Evolutionary conservation across 2,888 invertebrate species (phyloP), one percentile per base, ranked within the genome.

Genomic region (Yponomeuta malinellus): DNA sequence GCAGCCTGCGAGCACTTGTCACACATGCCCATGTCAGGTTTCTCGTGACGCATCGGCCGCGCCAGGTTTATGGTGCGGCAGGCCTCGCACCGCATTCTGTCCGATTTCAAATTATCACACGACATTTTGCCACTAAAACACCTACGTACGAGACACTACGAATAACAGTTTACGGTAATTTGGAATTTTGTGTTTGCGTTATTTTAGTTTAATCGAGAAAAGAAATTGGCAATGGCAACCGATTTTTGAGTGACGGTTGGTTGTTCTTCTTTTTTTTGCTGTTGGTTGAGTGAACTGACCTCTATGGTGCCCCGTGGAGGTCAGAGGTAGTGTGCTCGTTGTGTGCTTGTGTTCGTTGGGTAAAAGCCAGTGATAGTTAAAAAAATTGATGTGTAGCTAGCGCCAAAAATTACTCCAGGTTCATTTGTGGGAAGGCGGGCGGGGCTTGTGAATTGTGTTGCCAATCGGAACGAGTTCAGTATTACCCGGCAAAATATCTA

Each of bases 61-160:
- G 91, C 91, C 72, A 92, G 74, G 75, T 92, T 92, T 69, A 92
- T 92, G 10, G 91, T 92, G 4, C 90, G 86, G 72, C 68, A 68
- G n/a, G 10, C 48, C 2, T 48, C 52, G 69, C 64, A 72, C 72
- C 71, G 68, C n/a, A 79, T 74, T 31, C 84, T 82, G 12, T 80
- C 79, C 10, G 78, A 72, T 29, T 80, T 80, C 63, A 83, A 69
- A 72, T 84, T 83, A n/a, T 83, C 85, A 79, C 86, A 84, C 52
- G 52, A 59, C 89, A 88, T 89, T 76, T 75, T 80, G 63, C 70
- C 59, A 43, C 48, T 43, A 43, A 43, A 43, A 43, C 43, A 43
- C 43, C 9, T 43, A 8, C 43, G 43, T 43, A 8, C 43, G 43
- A 43, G 43, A 43, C 43, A 43, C 43, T 8, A 43, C 43, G 43